Conservation (phyloP, 2,113 vertebrate genomes). For the Erpornis zantholeuca region DNA sequence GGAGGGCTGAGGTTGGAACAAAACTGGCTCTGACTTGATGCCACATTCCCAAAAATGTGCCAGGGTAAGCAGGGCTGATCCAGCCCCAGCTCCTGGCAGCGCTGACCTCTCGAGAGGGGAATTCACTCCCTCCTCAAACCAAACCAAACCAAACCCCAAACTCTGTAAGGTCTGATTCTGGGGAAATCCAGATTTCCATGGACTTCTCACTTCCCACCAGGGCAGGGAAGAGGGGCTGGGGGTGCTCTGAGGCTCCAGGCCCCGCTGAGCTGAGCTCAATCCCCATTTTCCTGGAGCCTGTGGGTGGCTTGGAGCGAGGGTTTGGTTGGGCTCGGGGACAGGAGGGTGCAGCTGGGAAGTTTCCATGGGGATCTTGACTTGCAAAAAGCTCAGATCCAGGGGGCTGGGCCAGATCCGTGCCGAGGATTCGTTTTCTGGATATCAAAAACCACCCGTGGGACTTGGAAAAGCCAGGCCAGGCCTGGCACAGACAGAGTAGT, state of each 20-base stretch:
- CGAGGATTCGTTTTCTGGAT: not conserved
- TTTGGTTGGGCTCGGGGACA: slow-evolving; percentile 33
- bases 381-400: not conserved
- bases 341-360: slow-evolving; percentile 36
- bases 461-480: not conserved
- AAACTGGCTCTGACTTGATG: not conserved
- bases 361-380: slow-evolving; percentile 16
- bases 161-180: not conserved
- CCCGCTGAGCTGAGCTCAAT: not conserved
- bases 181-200: not conserved
- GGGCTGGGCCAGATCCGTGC: not conserved
- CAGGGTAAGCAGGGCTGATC: not conserved
- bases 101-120: not conserved
- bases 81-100: not conserved
- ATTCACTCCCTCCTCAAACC: not conserved
- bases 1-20: not conserved
- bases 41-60: not conserved
- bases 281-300: not conserved
- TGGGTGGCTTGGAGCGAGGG: slow-evolving; percentile 22
- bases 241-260: not conserved
- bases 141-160: not conserved
- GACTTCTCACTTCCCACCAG: not conserved
- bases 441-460: not conserved
- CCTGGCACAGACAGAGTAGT: not conserved
- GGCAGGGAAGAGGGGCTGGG: not conserved